These are phyloP conservation scores for Vireo griseus DNA, from an alignment of 2,797 vertebrate genomes.

Conservation along the genomic window DNA sequence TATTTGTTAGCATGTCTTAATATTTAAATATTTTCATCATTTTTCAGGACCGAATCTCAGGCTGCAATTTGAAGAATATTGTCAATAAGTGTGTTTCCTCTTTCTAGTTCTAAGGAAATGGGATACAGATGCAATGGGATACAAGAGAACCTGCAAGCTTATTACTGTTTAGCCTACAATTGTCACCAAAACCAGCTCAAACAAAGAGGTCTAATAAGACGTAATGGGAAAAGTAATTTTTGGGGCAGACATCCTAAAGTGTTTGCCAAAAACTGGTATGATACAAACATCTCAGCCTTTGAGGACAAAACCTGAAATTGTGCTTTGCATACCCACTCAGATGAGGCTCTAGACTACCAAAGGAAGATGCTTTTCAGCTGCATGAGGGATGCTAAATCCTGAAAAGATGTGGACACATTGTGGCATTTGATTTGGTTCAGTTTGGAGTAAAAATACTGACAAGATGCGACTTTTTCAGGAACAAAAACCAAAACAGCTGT, in stretches of 20 bases:
- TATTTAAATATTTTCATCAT: neutral
- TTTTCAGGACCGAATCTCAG: neutral
- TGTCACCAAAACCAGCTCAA: neutral
- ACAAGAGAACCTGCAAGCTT: neutral
- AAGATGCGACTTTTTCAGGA: neutral
- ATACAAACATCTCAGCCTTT: neutral
- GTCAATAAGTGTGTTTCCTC: neutral
- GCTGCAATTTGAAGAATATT: neutral
- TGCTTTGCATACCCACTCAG: neutral
- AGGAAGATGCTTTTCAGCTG: neutral
- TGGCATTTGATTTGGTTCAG: neutral
- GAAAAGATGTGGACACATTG: neutral
- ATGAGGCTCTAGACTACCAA: neutral
- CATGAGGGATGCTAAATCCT: neutral
- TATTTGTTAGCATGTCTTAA: neutral
- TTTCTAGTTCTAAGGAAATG: neutral
- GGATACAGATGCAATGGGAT: neutral
- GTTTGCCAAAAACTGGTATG: neutral
- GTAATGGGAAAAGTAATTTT: neutral
- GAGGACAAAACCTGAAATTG: neutral
- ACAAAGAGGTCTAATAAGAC: neutral
- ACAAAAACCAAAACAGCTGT: accelerated
- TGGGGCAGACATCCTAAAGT: neutral
- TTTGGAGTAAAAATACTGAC: neutral
- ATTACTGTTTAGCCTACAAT: neutral